Evolutionary conservation across 1,140 invertebrate species (phyloP), one percentile per base, ranked within the genome.

Genomic region (Tetramorium alpestre): DNA sequence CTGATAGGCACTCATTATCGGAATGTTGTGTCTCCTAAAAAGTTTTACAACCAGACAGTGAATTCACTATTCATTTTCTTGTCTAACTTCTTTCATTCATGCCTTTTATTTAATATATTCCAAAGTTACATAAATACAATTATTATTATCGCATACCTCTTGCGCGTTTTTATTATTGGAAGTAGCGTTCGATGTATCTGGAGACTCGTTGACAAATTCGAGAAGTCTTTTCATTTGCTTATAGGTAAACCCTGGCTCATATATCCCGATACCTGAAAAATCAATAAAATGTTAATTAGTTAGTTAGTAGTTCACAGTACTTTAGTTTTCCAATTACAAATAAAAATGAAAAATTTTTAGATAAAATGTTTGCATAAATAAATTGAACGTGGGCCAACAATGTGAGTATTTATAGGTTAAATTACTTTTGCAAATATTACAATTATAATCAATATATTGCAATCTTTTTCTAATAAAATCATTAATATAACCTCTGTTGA

Each of bases 251-350:
- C 89, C 62, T 54, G 70, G 33, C 16, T 92, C 89, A 3, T 92
- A 92, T 78, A 92, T 90, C n/a, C 82, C 89, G 60, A 92, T 85
- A 67, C 78, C 91, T 92, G 49, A 3, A 69, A 82, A 62, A 81
- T 64, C 22, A n/a, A 25, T 38, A 22, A 54, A 56, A 82, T 44
- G 28, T 54, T 25, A 33, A 78, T 44, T 25, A 1, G 28, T 28
- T 28, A 28, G 22, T 62, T 77, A 47, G 38, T 56, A 13, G 11
- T 47, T 47, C 11, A 47, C 7, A 47, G 11, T 47, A 11, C 0
- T 47, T 47, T 47, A 47, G 3, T 47, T 47, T 11, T 47, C 8
- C 44, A 47, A 47, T 8, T 47, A 47, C 44, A 47, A 47, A 2
- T 47, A 11, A 47, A 47, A 47, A 47, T 47, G 1, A 47, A 47